Evolutionary conservation across 2,797 vertebrate genomes (phyloP).

Genomic region (Chromis chromis): DNA sequence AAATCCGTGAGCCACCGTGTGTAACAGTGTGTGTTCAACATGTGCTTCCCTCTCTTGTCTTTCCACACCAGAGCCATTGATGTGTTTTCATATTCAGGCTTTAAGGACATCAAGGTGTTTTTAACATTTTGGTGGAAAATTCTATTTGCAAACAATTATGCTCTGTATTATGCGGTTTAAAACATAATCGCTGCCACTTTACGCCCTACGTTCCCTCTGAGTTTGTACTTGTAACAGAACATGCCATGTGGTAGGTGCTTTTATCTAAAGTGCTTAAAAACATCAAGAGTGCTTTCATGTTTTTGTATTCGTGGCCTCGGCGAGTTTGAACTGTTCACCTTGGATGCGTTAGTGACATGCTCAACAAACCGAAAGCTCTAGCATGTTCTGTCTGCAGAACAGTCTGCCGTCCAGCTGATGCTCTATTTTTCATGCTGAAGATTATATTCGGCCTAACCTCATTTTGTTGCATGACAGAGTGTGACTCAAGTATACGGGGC

Average conservation of each 20-base stretch:
- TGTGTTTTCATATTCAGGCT: slow-evolving; percentile 46
- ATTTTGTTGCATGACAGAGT: slow-evolving; percentile 16
- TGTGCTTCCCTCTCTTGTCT: not conserved
- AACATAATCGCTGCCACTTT: slow-evolving; percentile 40
- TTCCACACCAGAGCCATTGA: slow-evolving; percentile 19
- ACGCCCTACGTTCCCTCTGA: slow-evolving; percentile 5
- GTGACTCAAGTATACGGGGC: not conserved
- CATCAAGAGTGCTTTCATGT: slow-evolving; percentile 37
- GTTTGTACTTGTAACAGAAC: slow-evolving; percentile 23
- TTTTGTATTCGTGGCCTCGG: slow-evolving; percentile 7
- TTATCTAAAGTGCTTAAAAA: slow-evolving; percentile 55
- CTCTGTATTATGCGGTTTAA: slow-evolving; percentile 34
- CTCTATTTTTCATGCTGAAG: not conserved
- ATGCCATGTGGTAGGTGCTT: slow-evolving; percentile 39
- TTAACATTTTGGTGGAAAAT: slow-evolving; percentile 45
- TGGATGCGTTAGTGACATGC: slow-evolving; percentile 30
- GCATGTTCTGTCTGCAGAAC: slow-evolving; percentile 33
- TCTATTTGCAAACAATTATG: slow-evolving; percentile 61
- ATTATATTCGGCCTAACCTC: slow-evolving; percentile 11
- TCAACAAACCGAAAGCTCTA: slow-evolving; percentile 26
- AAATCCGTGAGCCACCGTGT: slow-evolving; percentile 12
- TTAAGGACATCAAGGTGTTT: slow-evolving; percentile 47
- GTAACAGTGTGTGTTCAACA: slow-evolving; percentile 12
- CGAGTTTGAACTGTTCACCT: slow-evolving; percentile 49
- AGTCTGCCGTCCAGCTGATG: slow-evolving; percentile 45